phyloP scores from a whole-genome alignment of 2,113 vertebrate genomes.

The Neodon shergylaensis region DNA sequence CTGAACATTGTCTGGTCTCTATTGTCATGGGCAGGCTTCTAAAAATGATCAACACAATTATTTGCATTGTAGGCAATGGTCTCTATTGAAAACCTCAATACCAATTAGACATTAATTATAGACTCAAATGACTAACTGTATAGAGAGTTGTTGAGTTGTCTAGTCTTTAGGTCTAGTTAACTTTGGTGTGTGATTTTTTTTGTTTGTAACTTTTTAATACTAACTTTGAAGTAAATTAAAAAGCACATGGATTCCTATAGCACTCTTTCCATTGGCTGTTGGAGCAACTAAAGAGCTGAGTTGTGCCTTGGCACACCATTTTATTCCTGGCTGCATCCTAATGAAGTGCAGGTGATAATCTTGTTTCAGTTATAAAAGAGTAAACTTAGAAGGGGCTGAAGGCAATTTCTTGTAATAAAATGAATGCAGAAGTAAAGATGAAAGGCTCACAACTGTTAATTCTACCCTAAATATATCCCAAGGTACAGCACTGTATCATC shows the following conservation, averaged over 20 bases:
- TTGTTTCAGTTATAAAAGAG: neutral
- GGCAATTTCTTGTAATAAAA: neutral
- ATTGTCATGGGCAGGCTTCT: neutral
- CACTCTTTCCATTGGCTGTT: neutral
- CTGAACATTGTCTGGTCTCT: neutral
- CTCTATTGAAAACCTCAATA: neutral
- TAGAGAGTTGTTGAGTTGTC: neutral
- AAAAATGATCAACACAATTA: neutral
- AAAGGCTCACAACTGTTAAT: neutral
- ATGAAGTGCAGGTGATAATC: neutral
- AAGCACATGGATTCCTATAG: neutral
- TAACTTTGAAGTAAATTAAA: neutral
- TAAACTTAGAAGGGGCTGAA: neutral
- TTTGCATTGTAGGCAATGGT: neutral
- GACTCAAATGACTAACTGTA: neutral
- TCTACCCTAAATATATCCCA: neutral
- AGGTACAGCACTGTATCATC: neutral
- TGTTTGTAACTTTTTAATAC: neutral
- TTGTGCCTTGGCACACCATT: neutral
- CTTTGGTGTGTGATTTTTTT: neutral
- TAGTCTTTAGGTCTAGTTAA: neutral
- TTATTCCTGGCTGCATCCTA: neutral
- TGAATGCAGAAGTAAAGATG: neutral
- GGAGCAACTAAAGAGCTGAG: neutral
- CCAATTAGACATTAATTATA: neutral